Evolutionary conservation across 2,888 invertebrate genomes (phyloP), one percentile per base, ranked within the genome.

Genomic region (Dicyrtoma fusca): DNA sequence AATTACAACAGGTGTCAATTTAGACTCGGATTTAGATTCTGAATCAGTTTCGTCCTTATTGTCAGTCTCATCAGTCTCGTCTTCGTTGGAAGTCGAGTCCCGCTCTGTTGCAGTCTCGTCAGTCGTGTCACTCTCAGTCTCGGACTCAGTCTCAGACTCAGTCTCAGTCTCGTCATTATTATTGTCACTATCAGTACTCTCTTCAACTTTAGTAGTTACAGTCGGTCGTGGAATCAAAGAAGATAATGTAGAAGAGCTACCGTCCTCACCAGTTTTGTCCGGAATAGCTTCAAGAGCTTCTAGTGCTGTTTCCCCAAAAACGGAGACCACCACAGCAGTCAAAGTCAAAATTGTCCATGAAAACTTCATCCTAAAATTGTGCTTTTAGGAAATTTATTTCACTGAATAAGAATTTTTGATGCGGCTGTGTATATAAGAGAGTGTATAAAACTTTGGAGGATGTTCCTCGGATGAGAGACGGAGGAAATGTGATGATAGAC

Each of bases 241-340:
- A 17, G 53, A 17, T 21, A 21, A 19, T 21, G 53, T 10, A 49
- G 17, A 23, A 11, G 19, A 23, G 2, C 19, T 17, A 26, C 13
- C 25, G 26, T 47, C 63, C 61, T 63, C 69, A 68, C 49, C 51
- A 63, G 57, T 71, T 55, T 70, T 44, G 25, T 65, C 70, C 10
- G 68, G 57, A 57, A 63, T 42, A 6, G 59, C 59, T 1, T 61
- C 34, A 47, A 65, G 51, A 45, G 49, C 53, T 6, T 62, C 62
- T 14, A 21, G 34, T 19, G 42, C 59, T 26, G 59, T 47, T n/a
- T 55, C 51, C 13, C 49, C 42, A 21, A 69, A 69, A 49, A 70
- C 70, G 61, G 69, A 66, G 26, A 49, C 65, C 51, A 73, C 34
- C 57, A 64, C 73, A 45, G 53, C 73, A 59, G 63, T 51, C 57